These are phyloP conservation scores for Cnemophilus loriae DNA, from an alignment of 2,113 vertebrate species.

Conservation along the genomic window DNA sequence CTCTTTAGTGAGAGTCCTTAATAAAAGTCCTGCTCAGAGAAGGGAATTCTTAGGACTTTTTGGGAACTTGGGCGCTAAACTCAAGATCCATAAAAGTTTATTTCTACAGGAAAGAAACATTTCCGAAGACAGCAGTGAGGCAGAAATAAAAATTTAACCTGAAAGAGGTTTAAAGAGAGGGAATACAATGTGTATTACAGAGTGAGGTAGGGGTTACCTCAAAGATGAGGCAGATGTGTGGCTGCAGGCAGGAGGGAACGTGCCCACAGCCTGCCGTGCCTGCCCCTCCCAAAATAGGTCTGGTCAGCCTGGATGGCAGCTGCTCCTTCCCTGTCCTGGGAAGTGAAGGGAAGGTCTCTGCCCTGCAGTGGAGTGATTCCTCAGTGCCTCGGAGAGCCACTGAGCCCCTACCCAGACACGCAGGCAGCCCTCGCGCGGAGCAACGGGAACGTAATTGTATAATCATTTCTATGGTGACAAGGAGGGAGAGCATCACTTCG, in stretches of 20 bases:
- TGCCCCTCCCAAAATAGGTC: background rate
- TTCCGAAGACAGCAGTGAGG: background rate
- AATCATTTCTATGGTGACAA: constrained; percentile 66
- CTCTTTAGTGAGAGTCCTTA: background rate
- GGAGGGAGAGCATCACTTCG: constrained; percentile 40
- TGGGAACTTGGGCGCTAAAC: background rate
- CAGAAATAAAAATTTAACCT: background rate
- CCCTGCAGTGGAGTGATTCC: background rate
- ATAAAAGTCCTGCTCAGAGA: background rate
- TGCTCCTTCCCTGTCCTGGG: background rate
- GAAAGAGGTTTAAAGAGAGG: constrained; percentile 13
- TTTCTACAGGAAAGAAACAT: background rate
- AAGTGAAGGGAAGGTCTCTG: background rate
- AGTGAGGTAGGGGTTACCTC: constrained; percentile 18
- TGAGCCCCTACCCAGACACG: background rate
- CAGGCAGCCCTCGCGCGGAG: constrained; percentile 20
- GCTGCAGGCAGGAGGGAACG: background rate
- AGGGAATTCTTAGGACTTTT: background rate
- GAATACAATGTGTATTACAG: background rate
- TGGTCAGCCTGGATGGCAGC: background rate
- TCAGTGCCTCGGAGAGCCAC: background rate
- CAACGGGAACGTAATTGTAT: constrained; percentile 15
- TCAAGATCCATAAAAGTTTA: background rate
- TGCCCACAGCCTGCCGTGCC: background rate
- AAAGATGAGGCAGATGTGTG: background rate